Base-by-base conservation (phyloP, 2,888 invertebrate species). In the Lepidochrysops patricia region DNA sequence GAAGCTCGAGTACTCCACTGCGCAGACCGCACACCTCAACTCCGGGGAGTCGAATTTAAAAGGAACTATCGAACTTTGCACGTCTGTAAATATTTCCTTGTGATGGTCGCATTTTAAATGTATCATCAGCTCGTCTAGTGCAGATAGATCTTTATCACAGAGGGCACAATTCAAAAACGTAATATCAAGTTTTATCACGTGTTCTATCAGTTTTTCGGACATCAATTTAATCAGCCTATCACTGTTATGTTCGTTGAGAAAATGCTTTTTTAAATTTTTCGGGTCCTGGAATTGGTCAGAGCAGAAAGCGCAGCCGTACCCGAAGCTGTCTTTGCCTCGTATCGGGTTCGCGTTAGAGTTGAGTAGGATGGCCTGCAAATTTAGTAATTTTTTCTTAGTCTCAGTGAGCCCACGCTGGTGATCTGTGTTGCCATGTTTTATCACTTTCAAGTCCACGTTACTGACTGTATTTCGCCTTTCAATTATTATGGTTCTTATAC, bases 281-380 rank as follows among this genome's bases (percentile, higher is more conserved):
- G 82, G 72, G 5, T 73, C 70, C 2, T 62, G 70, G 58, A 68
- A 79, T 12, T 73, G 71, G 48, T 74, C 72, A 1, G 67, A 60
- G 35, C 82, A 82, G 27, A 77, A 74, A 0, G 67, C 67, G 61
- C 81, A 82, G 6, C 71, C 72, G 62, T 77, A 82, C 3, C 82
- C 82, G 2, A 65, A 60, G n/a, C 68, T 64, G 60, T 74, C 73
- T 60, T 76, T 73, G 19, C 66, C 65, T 57, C 75, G 67, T n/a
- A 82, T 75, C 0, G 76, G 79, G n/a, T 64, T 81, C 0, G 82
- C 81, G 57, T 82, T 82, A 0, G 82, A 81, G 58, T 75, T 70
- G 0, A 72, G 65, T 23, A 82, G 64, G 23, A 82, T 74, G 15
- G 72, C 63, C 56, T 62, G 72, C 5, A 81, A 63, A 61, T 80